phyloP scores from a whole-genome alignment of 2,797 vertebrate species.

The Ctenopoma kingsleyae region DNA sequence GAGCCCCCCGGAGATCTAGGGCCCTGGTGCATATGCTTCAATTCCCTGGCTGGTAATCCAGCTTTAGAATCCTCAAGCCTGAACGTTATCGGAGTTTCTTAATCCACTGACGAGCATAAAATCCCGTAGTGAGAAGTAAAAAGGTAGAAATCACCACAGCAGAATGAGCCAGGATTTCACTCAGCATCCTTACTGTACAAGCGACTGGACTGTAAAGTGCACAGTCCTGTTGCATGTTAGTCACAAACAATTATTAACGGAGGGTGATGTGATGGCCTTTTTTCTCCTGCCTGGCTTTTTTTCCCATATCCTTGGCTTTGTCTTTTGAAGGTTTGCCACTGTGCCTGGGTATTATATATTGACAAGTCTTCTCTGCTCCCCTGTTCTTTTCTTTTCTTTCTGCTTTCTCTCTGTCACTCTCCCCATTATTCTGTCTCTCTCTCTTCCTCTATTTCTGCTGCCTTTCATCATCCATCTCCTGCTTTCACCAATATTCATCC shows the following conservation, averaged over 20 bases:
- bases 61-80: not conserved
- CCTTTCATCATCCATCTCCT: slow-evolving; percentile 72
- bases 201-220: slow-evolving; percentile 16
- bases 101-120: slow-evolving; percentile 16
- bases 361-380: slow-evolving; percentile 55
- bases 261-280: slow-evolving; percentile 31
- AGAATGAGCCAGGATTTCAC: slow-evolving; percentile 10
- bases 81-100: slow-evolving; percentile 7
- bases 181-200: slow-evolving; percentile 1
- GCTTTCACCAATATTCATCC: slow-evolving; percentile 54
- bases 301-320: slow-evolving; percentile 50
- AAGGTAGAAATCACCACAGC: slow-evolving; percentile 5
- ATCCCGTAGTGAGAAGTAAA: slow-evolving; percentile 8
- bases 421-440: slow-evolving; percentile 59
- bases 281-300: slow-evolving; percentile 60
- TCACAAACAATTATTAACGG: slow-evolving; percentile 27
- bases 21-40: no score
- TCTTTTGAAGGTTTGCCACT: slow-evolving; percentile 55
- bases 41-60: slow-evolving; percentile 3
- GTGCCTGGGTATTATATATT: slow-evolving; percentile 56
- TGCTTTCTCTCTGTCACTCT: slow-evolving; percentile 59
- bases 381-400: slow-evolving; percentile 47
- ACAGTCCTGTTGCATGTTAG: slow-evolving; percentile 27
- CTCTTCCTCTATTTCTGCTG: slow-evolving; percentile 50
- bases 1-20: not conserved